Base-by-base conservation (phyloP, 2,113 vertebrate genomes). In the Pelodiscus sinensis region DNA sequence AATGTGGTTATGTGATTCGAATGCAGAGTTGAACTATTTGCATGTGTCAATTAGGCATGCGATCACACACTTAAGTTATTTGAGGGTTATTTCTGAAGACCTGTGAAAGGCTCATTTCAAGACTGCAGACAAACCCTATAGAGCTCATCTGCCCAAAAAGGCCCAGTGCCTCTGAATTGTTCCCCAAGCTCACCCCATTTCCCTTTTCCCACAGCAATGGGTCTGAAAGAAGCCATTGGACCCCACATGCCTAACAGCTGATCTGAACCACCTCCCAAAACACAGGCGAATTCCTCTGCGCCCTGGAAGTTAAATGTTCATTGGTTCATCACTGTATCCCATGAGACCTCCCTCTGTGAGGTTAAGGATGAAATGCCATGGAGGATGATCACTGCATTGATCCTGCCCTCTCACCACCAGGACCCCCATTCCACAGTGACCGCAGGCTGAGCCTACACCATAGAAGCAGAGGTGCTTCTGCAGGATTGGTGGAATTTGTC, bases 301-400 rank as follows among this genome's bases (percentile, higher is more conserved):
- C 25, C 1, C 0, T 11, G 89, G 38, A 62, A 92, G 73, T 93
- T 89, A 81, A 44, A 88, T 83, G 73, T 68, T 93, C 83, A 87
- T 71, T 55, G 80, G 84, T 90, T 93, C 57, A 91, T 91, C 85
- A 82, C 84, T 90, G 5, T 44, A 95, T 88, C 4, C 6, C 44
- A 16, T 55, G 71, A 81, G 81, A 89, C 94, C 27, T 80, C 60
- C 82, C 77, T 77, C 79, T 81, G 71, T n/a, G 80, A 27, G 79
- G 71, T 38, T 60, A 75, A 1, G 1, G 79, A 90, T 83, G 56
- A 87, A 94, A 60, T 38, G 44, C 60, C 89, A 22, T 51, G 89
- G 90, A 89, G 56, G 73, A 89, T 1, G 0, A 79, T 92, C 90
- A 90, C 84, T 35, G 78, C 3, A 19, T 54, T 91, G 79, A 78